These are phyloP conservation scores for Catharus fuscescens DNA, from an alignment of 2,113 vertebrate genomes.

Conservation along the genomic window DNA sequence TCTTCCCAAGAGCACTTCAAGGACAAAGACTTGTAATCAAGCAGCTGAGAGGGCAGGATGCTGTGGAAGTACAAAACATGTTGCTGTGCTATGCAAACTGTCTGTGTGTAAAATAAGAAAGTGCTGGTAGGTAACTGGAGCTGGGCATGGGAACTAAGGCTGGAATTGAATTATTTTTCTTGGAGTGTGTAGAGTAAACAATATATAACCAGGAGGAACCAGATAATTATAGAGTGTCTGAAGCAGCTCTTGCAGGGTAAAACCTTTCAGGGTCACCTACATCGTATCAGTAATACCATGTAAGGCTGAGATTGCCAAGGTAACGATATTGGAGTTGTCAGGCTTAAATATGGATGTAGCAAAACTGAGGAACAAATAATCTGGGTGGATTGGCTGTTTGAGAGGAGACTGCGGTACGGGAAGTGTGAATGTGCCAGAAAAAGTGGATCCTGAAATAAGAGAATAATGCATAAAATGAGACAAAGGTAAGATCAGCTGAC, in stretches of 20 bases:
- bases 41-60: neutral
- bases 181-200: neutral
- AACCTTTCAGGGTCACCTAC: neutral
- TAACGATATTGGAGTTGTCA: accelerated
- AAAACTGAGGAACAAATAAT: neutral
- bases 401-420: neutral
- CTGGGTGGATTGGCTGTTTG: neutral
- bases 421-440: neutral
- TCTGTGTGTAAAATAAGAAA: neutral
- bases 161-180: neutral
- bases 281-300: neutral
- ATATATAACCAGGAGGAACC: neutral
- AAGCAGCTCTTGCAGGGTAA: neutral
- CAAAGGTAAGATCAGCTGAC: neutral
- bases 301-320: neutral
- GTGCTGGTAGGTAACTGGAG: neutral
- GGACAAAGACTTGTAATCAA: neutral
- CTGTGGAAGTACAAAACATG: neutral
- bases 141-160: neutral
- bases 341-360: neutral
- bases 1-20: neutral
- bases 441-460: neutral
- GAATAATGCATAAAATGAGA: neutral
- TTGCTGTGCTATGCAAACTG: neutral
- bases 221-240: neutral